A percentile compares a stretch with the other conserved stretches of the same genome.
Evolutionary conservation across 2,113 vertebrate genomes (phyloP).

Genomic region (Phocoena sinus): DNA sequence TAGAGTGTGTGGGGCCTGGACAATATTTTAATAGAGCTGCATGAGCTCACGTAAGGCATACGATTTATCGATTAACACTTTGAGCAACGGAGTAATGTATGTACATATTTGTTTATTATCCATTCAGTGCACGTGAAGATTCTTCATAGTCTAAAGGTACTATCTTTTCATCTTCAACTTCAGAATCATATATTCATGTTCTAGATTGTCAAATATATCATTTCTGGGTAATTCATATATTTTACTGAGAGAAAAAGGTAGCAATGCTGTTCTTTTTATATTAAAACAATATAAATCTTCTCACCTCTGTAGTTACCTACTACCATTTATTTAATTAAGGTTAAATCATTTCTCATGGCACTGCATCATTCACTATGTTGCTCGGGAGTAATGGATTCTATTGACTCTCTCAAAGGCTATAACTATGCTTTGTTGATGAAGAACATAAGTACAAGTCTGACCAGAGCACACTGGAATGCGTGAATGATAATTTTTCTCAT

Average conservation of each 20-base stretch:
- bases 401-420: neutral
- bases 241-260: neutral
- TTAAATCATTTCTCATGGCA: neutral
- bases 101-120: neutral
- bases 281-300: neutral
- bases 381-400: neutral
- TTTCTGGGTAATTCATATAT: neutral
- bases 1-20: neutral
- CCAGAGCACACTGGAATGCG: neutral
- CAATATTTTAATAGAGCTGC: neutral
- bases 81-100: neutral
- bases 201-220: neutral
- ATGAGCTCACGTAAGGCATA: neutral
- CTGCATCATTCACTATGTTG: neutral
- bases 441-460: neutral
- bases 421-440: neutral
- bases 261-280: neutral
- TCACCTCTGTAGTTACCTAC: neutral
- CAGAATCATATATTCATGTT: neutral
- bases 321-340: neutral
- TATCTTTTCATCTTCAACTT: neutral
- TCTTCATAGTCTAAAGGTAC: neutral
- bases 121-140: neutral
- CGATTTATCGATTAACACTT: neutral
- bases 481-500: neutral